These are phyloP conservation scores for Petrocephalus sullivani DNA, from an alignment of 2,797 vertebrate genomes.

Conservation along the genomic window DNA sequence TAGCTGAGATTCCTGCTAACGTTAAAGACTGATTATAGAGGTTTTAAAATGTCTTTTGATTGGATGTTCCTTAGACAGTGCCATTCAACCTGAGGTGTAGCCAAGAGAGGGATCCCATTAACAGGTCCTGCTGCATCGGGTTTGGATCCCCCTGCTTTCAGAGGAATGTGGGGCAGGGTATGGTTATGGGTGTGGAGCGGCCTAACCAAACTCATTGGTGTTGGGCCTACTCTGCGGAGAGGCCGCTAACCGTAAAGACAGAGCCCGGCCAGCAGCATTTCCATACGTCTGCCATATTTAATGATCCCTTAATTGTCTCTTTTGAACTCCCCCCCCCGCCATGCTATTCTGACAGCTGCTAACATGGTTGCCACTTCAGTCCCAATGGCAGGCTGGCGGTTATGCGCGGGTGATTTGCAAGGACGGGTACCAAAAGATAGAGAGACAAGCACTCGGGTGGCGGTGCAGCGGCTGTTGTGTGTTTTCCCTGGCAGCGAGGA, in stretches of 20 bases:
- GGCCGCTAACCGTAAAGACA: background rate
- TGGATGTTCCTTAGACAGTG: background rate
- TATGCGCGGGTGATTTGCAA: background rate
- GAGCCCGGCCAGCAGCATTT: background rate
- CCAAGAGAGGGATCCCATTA: background rate
- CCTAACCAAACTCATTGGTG: background rate
- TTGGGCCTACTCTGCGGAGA: background rate
- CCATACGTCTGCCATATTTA: background rate
- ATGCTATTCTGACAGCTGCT: background rate
- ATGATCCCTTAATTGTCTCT: background rate
- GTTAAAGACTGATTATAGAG: background rate
- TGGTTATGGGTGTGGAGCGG: background rate
- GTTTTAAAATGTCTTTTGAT: background rate
- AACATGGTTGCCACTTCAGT: background rate
- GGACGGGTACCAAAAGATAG: conserved; percentile 35
- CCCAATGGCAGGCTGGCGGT: background rate
- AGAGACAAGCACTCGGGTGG: conserved; percentile 47
- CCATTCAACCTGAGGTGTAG: background rate
- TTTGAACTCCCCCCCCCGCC: background rate
- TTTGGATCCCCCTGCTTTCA: background rate
- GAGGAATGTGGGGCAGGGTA: background rate
- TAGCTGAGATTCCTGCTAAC: background rate
- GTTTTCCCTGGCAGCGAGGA: conserved; percentile 64
- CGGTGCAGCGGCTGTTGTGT: conserved; percentile 55
- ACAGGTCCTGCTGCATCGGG: background rate